Percentiles rank a stretch among this genome's conserved stretches.
These are phyloP conservation scores for Zaprionus bogoriensis DNA, from an alignment of 2,888 invertebrate genomes.

Conservation along the genomic window DNA sequence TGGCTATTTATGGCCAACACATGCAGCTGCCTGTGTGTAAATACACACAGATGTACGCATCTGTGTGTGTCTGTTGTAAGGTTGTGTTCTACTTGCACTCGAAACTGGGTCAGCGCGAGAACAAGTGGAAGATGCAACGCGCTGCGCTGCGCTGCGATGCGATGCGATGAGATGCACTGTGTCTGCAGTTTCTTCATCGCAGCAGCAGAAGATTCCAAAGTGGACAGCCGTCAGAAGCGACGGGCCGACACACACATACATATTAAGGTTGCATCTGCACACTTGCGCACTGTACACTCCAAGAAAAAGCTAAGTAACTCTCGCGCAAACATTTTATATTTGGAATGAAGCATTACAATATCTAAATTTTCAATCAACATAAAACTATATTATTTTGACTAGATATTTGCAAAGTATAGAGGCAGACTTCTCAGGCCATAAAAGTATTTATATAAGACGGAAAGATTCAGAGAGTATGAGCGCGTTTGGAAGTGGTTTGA, in stretches of 20 bases:
- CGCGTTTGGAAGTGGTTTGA: no score
- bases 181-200: slow-evolving; percentile 25
- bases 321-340: no score
- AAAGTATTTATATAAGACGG: no score
- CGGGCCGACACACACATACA: slow-evolving; percentile 11
- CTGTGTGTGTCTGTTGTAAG: neutral
- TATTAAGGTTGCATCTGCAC: slow-evolving; percentile 21
- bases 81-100: slow-evolving; percentile 79
- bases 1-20: slow-evolving; percentile 66
- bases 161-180: slow-evolving; percentile 27
- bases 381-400: no score
- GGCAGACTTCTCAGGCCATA: no score
- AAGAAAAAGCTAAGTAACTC: no score
- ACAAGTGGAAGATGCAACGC: slow-evolving; percentile 34
- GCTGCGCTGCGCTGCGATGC: slow-evolving; percentile 26
- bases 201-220: slow-evolving; percentile 13
- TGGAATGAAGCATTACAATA: no score
- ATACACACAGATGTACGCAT: no score
- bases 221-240: slow-evolving; percentile 11
- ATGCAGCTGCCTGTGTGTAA: slow-evolving; percentile 16
- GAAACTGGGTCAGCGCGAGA: slow-evolving; percentile 78
- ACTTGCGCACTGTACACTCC: neutral
- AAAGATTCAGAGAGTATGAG: no score
- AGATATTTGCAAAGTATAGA: no score
- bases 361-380: no score